Conservation (phyloP, 2,888 invertebrate species). For the Cantharis rufa region DNA sequence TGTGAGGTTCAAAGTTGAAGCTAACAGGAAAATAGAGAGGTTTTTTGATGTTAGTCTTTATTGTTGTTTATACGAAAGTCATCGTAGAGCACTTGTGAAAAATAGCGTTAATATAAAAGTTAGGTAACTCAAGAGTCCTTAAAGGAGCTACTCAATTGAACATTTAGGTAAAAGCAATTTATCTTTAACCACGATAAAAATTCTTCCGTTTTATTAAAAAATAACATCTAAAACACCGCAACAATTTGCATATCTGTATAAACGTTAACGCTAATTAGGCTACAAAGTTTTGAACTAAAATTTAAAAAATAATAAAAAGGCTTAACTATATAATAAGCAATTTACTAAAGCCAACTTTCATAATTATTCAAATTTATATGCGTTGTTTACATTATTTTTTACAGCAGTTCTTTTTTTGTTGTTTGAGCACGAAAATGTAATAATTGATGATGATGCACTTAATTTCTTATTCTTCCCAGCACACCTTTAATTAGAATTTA, state of each 20-base stretch:
- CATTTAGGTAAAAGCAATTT: not conserved
- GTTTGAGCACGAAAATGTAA: not conserved
- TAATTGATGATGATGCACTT: not conserved
- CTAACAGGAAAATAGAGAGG: no score
- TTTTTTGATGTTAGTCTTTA: not conserved
- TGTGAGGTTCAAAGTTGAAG: no score
- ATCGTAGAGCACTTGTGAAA: not conserved
- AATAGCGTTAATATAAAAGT: not conserved
- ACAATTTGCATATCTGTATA: not conserved
- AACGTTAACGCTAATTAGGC: not conserved
- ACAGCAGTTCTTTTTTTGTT: not conserved
- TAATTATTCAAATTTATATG: not conserved
- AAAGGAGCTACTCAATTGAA: not conserved
- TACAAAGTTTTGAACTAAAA: not conserved
- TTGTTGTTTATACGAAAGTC: not conserved
- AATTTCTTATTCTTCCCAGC: not conserved
- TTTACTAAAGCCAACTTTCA: not conserved
- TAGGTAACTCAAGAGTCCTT: not conserved
- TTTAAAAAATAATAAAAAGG: not conserved
- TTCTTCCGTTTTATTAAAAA: not conserved
- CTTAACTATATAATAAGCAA: not conserved
- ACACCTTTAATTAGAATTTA: not conserved
- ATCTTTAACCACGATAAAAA: not conserved
- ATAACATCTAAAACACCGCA: not conserved
- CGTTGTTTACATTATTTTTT: not conserved